phyloP scores from a whole-genome alignment of 2,797 vertebrate species.

The Epinephelus malabaricus region DNA sequence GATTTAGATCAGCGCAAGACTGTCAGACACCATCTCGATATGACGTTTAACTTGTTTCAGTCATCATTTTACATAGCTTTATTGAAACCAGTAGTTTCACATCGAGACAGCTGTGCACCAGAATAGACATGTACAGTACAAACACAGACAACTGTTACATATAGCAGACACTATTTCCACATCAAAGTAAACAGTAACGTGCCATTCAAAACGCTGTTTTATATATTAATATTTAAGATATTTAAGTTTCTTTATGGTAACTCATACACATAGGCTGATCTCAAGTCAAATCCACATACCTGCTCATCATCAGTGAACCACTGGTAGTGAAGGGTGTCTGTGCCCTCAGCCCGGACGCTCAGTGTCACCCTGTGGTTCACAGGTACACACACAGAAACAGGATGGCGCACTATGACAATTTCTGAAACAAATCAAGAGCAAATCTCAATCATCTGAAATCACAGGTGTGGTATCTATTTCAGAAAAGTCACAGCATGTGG shows the following conservation, averaged over 20 bases:
- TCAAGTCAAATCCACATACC: constrained; percentile 72
- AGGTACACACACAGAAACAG: constrained; percentile 86
- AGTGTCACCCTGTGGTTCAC: constrained; percentile 83
- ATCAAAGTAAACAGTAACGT: neutral
- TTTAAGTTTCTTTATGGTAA: neutral
- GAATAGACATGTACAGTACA: neutral
- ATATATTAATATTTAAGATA: neutral
- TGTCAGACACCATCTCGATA: neutral
- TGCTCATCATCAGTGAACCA: constrained; percentile 86
- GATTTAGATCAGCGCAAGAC: neutral
- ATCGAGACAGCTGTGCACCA: neutral
- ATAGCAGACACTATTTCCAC: neutral
- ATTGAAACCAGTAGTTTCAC: neutral
- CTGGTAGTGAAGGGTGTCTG: constrained; percentile 84
- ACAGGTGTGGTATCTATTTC: neutral
- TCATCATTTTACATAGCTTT: neutral
- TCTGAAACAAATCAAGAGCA: constrained; percentile 73
- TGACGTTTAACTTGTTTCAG: neutral
- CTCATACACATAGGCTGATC: neutral
- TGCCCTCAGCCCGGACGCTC: constrained; percentile 85
- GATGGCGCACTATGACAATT: constrained; percentile 87
- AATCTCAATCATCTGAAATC: constrained; percentile 22
- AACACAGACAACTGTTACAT: neutral
- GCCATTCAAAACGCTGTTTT: neutral
- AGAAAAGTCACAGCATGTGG: neutral